Evolutionary conservation across 2,113 vertebrate genomes (phyloP), one percentile per base, ranked within the genome.

Genomic region (Murina feae): DNA sequence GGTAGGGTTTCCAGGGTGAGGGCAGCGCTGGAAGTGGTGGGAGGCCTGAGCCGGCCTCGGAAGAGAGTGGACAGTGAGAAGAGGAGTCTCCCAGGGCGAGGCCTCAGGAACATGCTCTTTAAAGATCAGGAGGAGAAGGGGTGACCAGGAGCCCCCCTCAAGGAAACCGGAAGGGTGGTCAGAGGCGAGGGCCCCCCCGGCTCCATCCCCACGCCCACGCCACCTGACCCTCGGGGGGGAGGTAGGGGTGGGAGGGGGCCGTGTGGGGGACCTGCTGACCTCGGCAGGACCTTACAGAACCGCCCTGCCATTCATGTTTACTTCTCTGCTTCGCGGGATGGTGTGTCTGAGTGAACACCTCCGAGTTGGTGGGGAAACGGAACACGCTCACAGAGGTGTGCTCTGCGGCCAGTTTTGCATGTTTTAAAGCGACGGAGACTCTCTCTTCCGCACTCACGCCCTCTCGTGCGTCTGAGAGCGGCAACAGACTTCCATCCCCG

Each of bases 1-100:
- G 8, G 39, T 7, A 60, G 39, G 49, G 28, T 16, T 74, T 47
- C 75, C 30, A 83, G 58, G n/a, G 12, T 2, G 8, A 20, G 32
- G 66, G 11, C 0, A 5, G 42, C 11, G 0, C 0, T 71, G 63
- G 51, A 5, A 1, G 7, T 30, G 37, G 9, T 2, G 20, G 66
- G 18, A 18, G 25, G 53, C 53, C 1, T 5, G 37, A 74, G 35
- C 30, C 14, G 30, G 42, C 53, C 63, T 42, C 2, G 21, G 63
- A 35, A 18, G 66, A 37, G 44, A 51, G 25, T 2, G 28, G 51
- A 21, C 30, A 53, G 9, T 0, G 13, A 12, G 84, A 6, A 9
- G 11, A 25, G 72, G 12, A 0, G 30, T 17, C 2, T 3, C 60
- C 44, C 53, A 8, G 55, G 39, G 37, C 3, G 1, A 6, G 37